A percentile compares a stretch with the other conserved stretches of the same genome.
phyloP scores from a whole-genome alignment of 1,140 invertebrate genomes.

The Dinoponera quadriceps region DNA sequence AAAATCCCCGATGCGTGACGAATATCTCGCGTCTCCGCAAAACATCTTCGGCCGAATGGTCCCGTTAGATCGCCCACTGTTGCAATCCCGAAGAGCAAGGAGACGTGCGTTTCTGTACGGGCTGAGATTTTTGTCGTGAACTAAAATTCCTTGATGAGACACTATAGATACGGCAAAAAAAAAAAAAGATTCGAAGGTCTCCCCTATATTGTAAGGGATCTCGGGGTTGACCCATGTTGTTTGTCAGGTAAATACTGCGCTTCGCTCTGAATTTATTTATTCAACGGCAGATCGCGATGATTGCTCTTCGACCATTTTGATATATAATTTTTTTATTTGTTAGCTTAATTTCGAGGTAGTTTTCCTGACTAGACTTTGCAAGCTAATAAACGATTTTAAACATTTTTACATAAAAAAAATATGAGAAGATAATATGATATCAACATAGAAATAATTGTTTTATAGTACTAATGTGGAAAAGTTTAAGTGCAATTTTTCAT shows the following conservation, averaged over 20 bases:
- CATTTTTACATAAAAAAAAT: too few species aligned
- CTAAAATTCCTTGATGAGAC: not conserved
- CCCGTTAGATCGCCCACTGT: slow-evolving; percentile 75
- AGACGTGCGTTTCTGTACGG: not conserved
- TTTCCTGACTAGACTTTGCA: too few species aligned
- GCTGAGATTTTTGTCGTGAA: slow-evolving; percentile 62
- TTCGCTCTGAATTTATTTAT: slow-evolving; percentile 35
- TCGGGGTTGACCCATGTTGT: slow-evolving; percentile 48
- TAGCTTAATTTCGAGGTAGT: too few species aligned
- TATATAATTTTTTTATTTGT: too few species aligned
- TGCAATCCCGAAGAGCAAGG: slow-evolving; percentile 41
- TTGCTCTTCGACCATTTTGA: too few species aligned
- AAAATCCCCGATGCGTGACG: slow-evolving; percentile 75
- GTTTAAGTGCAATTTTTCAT: too few species aligned
- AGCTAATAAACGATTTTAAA: too few species aligned
- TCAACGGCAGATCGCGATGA: too few species aligned
- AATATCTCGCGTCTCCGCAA: slow-evolving; percentile 76
- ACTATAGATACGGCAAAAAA: not conserved
- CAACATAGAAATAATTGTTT: too few species aligned
- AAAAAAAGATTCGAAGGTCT: slow-evolving; percentile 7
- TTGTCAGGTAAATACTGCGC: slow-evolving; percentile 46
- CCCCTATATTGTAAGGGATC: not conserved
- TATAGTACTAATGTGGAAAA: too few species aligned
- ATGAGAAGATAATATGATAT: too few species aligned
- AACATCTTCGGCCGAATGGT: slow-evolving; percentile 72